A percentile compares a stretch with the other conserved stretches of the same genome.
These are phyloP conservation scores for Brachionus paranguensis DNA, from an alignment of 1,140 invertebrate genomes.

Conservation along the genomic window DNA sequence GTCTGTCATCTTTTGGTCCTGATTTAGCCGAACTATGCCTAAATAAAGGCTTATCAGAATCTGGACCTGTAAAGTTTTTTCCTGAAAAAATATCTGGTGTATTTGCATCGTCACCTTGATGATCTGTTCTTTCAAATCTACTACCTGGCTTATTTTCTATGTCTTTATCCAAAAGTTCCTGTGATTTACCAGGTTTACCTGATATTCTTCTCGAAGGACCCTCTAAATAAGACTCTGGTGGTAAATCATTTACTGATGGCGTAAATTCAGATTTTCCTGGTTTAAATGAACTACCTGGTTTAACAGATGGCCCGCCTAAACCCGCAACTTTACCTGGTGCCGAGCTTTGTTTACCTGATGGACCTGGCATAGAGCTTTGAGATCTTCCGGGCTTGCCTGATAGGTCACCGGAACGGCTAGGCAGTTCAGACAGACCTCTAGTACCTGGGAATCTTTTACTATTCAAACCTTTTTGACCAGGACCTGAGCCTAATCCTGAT, in stretches of 20 bases:
- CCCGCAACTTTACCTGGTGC: not conserved
- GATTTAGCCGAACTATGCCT: not conserved
- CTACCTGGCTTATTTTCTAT: not conserved
- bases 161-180: not conserved
- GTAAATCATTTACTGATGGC: not conserved
- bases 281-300: not conserved
- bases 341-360: not conserved
- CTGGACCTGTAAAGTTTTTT: no score
- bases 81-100: no score
- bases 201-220: not conserved
- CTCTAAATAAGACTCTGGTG: not conserved
- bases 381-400: not conserved
- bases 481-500: not conserved
- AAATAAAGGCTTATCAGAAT: not conserved
- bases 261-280: not conserved
- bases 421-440: not conserved
- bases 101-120: not conserved
- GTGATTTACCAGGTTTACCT: not conserved
- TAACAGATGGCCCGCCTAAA: not conserved
- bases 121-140: not conserved
- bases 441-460: not conserved
- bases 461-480: not conserved
- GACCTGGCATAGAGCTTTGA: not conserved
- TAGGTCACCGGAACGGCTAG: not conserved
- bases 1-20: not conserved